Base-by-base conservation (phyloP, 2,888 invertebrate species). In the Hypselothyrea guttata region DNA sequence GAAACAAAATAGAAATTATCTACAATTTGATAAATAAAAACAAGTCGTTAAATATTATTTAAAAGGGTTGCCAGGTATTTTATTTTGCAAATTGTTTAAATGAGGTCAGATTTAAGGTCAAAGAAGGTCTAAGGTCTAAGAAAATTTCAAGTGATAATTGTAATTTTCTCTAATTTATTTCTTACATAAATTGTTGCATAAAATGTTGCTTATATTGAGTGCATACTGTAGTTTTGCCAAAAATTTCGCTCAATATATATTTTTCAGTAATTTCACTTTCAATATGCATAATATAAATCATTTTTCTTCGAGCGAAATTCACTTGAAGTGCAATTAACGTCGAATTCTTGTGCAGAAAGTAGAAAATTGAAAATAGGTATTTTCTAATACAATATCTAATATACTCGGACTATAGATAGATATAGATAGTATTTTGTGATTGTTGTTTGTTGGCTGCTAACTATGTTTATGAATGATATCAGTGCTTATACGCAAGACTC, bases 401-500 rank as follows among this genome's bases (percentile, higher is more conserved):
- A 30, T 27, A 22, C 28, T 45, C 7, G 30, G 9, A 15, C 22
- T 30, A 16, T 35, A 22, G n/a, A n/a, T n/a, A n/a, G n/a, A n/a
- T n/a, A n/a, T n/a, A n/a, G n/a, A n/a, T n/a, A n/a, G n/a, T n/a
- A n/a, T n/a, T 16, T 51, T 47, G 27, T 7, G 11, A 54, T 8
- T 7, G 45, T 37, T 30, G 28, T 35, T 45, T n/a, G 30, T 53
- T 15, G 28, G 4, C 8, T 7, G 12, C 33, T 38, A 15, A 37
- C 71, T 65, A 71, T 44, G 65, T 65, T 69, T 69, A 60, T 71
- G 71, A 65, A 69, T 71, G 71, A 71, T 71, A 69, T 69, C 66
- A 71, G 59, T 52, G 33, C 28, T 55, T 7, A 18, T 38, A 34
- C 28, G 11, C 16, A 16, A 38, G 38, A 34, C 31, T 33, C 45